phyloP scores from a whole-genome alignment of 2,888 invertebrate species.

The Periphyllus acericola region DNA sequence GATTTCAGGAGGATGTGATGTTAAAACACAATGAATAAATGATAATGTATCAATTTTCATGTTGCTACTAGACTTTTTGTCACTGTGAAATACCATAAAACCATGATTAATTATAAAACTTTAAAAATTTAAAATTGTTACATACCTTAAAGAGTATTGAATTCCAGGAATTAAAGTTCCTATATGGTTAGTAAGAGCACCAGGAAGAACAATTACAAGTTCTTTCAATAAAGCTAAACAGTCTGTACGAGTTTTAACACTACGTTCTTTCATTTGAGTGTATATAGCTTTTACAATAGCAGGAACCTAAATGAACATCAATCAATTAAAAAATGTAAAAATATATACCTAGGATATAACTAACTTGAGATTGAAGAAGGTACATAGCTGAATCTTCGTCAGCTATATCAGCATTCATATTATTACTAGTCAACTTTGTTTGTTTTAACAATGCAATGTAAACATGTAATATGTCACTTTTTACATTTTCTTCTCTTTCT shows the following conservation, averaged over 20 bases:
- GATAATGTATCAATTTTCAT: conserved; percentile 97
- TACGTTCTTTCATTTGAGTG: conserved; percentile 85
- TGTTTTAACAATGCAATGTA: conserved; percentile 92
- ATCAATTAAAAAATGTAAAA: not conserved
- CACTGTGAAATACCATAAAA: conserved; percentile 69
- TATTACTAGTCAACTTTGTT: conserved; percentile 75
- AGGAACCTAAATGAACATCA: conserved; percentile 71
- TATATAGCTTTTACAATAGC: conserved; percentile 88
- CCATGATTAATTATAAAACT: not conserved
- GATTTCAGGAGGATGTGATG: conserved; percentile 80
- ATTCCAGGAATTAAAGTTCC: conserved; percentile 88
- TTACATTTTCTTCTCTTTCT: conserved; percentile 99
- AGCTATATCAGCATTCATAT: conserved; percentile 78
- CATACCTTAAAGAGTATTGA: conserved; percentile 64
- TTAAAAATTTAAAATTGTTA: not conserved
- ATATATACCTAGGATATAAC: not conserved
- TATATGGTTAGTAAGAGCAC: conserved; percentile 86
- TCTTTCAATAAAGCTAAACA: conserved; percentile 92
- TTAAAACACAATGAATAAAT: conserved; percentile 86
- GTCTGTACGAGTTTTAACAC: conserved; percentile 89
- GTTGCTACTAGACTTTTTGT: conserved; percentile 93
- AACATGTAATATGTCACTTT: conserved; percentile 96
- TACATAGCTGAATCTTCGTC: conserved; percentile 73
- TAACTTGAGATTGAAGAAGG: conserved; percentile 66
- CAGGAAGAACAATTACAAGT: conserved; percentile 87